Base-by-base conservation (phyloP, 2,113 vertebrate species). In the Cnemophilus loriae region DNA sequence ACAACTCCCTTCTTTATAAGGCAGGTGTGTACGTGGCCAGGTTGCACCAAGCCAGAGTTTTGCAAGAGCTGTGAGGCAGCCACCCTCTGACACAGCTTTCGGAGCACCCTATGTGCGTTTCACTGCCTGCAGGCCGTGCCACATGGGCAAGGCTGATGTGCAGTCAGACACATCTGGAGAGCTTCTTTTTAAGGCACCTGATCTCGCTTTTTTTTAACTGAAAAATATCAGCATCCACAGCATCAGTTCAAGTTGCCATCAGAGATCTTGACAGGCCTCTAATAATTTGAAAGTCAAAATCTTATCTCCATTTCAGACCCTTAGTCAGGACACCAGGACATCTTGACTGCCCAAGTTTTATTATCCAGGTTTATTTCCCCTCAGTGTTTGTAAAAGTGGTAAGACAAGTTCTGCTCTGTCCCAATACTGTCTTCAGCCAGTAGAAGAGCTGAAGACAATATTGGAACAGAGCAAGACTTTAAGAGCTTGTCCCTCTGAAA, bases 1-100 rank as follows among this genome's bases (percentile, higher is more conserved):
- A 81, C 85, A 93, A 95, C 76, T 94, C 88, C 79, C 88, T 86
- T 86, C 90, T 93, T 81, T 95, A 87, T 23, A 86, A 89, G 93
- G 60, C 83, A 68, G 88, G 84, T 16, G 50, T 37, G 64, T 70
- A 86, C 2, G 0, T 3, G 11, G 89, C 52, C 95, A 90, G 55
- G 30, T 81, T 47, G 68, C 78, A 93, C 71, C 80, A 91, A 95
- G 73, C 47, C 73, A 81, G 44, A 3, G 7, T 96, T 95, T 90
- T 52, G 80, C 91, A 97, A 95, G 95, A 93, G 30, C 76, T 77
- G 64, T 46, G 86, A 90, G 95, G 59, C 61, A 86, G 92, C 47
- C 21, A 27, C 63, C n/a, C 61, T 93, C 90, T 91, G 91, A 90
- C 32, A 42, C 55, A 87, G 89, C 70, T 87, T 86, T 77, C 2